Conservation (phyloP, 2,888 invertebrate genomes). For the Cheilosia soror region DNA sequence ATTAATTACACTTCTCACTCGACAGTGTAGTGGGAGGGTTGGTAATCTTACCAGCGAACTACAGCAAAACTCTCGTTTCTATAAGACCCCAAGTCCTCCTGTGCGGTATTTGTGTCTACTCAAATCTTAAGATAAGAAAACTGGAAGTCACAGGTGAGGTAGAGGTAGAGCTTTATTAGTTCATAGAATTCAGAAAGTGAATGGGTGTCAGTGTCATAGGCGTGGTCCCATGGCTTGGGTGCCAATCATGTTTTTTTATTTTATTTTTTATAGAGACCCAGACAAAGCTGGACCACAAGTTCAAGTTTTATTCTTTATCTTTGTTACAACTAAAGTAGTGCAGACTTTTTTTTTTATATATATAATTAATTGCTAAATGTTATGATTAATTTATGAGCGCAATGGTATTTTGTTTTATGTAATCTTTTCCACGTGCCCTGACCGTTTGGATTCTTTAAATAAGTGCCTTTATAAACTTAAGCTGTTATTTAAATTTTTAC, state of each 20-base stretch:
- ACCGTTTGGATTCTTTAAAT: neutral
- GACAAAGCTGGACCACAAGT: constrained; percentile 19
- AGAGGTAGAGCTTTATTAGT: constrained; percentile 36
- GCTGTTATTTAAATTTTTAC: too few relatives aligned
- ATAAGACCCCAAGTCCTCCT: neutral
- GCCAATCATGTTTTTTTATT: constrained; percentile 5
- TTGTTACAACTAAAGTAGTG: neutral
- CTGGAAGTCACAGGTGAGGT: constrained; percentile 13
- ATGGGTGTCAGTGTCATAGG: constrained; percentile 25
- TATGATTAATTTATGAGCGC: constrained; percentile 21
- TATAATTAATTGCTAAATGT: neutral
- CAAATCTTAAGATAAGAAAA: constrained; percentile 34
- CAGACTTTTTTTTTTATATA: neutral
- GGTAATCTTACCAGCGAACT: constrained; percentile 7
- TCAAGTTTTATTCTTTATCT: constrained; percentile 20
- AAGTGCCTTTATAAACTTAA: too few relatives aligned
- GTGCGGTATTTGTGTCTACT: neutral
- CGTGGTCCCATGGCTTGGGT: constrained; percentile 19
- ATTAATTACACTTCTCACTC: constrained; percentile 45
- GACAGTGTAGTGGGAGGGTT: constrained; percentile 27
- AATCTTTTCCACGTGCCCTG: constrained; percentile 3
- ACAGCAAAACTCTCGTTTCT: constrained; percentile 1
- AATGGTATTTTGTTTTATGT: neutral
- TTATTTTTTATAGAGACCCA: too few relatives aligned
- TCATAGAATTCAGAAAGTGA: constrained; percentile 38